These are phyloP conservation scores for Nesogale talazaci DNA, from an alignment of 2,113 vertebrate genomes.

Conservation along the genomic window DNA sequence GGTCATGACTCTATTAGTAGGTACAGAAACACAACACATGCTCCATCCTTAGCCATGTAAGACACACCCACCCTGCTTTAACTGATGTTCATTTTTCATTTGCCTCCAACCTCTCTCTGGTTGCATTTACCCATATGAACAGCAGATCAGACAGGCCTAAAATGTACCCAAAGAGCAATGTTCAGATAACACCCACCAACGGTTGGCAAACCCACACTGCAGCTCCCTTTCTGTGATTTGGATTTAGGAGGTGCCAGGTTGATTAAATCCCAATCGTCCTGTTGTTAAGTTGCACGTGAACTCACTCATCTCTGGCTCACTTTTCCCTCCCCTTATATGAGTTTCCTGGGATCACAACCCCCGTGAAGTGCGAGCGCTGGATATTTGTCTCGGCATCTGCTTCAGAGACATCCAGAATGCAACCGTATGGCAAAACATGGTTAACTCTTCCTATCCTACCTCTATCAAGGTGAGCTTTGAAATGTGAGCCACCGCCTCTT, in stretches of 20 bases:
- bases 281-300: not conserved
- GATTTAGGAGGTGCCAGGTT: too few species aligned
- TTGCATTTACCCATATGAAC: not conserved
- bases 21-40: not conserved
- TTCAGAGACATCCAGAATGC: not conserved
- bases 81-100: not conserved
- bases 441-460: too few species aligned
- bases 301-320: not conserved
- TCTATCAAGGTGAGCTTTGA: not conserved
- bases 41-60: not conserved
- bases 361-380: not conserved
- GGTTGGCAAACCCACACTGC: too few species aligned
- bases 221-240: too few species aligned
- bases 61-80: not conserved
- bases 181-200: too few species aligned
- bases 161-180: too few species aligned
- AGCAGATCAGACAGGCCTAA: too few species aligned
- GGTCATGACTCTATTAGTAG: not conserved
- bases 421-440: not conserved
- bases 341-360: not conserved
- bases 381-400: not conserved
- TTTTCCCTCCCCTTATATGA: not conserved
- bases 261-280: too few species aligned
- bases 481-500: not conserved
- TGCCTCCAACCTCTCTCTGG: not conserved